phyloP scores from a whole-genome alignment of 2,797 vertebrate genomes.

The Parotocinclus haroldoi region DNA sequence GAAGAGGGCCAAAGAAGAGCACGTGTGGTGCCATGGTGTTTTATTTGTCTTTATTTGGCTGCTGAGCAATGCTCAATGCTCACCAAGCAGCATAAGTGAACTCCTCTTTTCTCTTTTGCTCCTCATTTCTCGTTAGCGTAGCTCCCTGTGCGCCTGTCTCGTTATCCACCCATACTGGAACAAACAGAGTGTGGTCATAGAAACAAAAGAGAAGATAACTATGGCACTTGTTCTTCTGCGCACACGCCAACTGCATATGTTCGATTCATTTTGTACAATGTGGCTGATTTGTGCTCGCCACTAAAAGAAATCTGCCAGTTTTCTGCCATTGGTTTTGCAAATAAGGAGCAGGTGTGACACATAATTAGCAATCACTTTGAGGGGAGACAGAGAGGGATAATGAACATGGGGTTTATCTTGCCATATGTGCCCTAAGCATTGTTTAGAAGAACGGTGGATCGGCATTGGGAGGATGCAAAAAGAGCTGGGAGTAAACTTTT shows the following conservation, averaged over 20 bases:
- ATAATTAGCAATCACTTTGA: constrained; percentile 21
- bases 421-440: neutral
- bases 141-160: constrained; percentile 12
- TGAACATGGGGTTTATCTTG: constrained; percentile 10
- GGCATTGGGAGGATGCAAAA: too few species aligned
- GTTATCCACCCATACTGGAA: too few species aligned
- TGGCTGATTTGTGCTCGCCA: constrained; percentile 19
- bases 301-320: constrained; percentile 3
- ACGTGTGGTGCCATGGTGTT: too few species aligned
- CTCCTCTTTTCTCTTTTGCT: constrained; percentile 1
- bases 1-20: too few species aligned
- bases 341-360: constrained; percentile 35
- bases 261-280: constrained; percentile 32
- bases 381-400: constrained; percentile 13
- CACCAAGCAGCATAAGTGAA: neutral
- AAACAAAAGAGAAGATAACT: constrained; percentile 1
- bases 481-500: too few species aligned
- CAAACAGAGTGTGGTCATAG: neutral
- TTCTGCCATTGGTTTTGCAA: constrained; percentile 18
- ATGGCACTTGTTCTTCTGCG: constrained; percentile 5
- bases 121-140: constrained; percentile 5
- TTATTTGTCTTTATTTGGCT: too few species aligned
- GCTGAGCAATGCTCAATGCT: neutral
- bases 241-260: constrained; percentile 5
- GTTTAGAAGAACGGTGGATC: neutral